Evolutionary conservation across 92 coral and sea anemone genomes (phyloP).

Genomic region (Zoanthus sansibaricus): DNA sequence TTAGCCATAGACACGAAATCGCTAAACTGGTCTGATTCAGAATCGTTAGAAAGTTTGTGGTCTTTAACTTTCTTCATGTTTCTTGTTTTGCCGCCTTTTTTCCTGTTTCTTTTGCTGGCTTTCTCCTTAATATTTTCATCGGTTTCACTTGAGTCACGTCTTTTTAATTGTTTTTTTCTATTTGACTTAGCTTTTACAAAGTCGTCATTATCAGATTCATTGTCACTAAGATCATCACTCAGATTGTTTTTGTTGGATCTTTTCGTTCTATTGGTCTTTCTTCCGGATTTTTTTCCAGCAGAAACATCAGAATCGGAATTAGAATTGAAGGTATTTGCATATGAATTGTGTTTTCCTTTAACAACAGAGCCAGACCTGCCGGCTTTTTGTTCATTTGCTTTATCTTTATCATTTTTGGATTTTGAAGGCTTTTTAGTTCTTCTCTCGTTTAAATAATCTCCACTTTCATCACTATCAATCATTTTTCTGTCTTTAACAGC

Average conservation of each 20-base stretch:
- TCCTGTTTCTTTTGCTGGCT: background rate
- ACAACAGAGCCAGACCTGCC: background rate
- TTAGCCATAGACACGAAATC: constrained; percentile 59
- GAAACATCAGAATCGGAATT: background rate
- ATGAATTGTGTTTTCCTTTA: background rate
- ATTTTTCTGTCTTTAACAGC: background rate
- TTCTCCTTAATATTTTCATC: background rate
- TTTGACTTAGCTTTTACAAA: background rate
- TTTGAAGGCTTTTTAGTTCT: constrained; percentile 2
- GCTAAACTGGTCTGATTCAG: constrained; percentile 48
- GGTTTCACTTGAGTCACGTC: background rate
- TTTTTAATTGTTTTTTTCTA: background rate
- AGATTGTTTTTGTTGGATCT: background rate
- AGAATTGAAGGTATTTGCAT: background rate
- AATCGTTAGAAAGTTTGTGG: constrained; percentile 32
- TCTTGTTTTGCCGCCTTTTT: constrained; percentile 27
- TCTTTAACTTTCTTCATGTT: constrained; percentile 9
- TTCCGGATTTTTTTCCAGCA: background rate
- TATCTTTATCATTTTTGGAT: background rate
- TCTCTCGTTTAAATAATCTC: background rate
- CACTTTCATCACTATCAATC: constrained; percentile 7
- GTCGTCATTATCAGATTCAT: constrained; percentile 18
- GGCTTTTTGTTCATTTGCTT: background rate
- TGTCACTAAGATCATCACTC: constrained; percentile 6
- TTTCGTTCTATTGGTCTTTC: background rate